A percentile compares a stretch with the other conserved stretches of the same genome.
Conservation (phyloP, 2,888 invertebrate species). For the Torymus texanus region DNA sequence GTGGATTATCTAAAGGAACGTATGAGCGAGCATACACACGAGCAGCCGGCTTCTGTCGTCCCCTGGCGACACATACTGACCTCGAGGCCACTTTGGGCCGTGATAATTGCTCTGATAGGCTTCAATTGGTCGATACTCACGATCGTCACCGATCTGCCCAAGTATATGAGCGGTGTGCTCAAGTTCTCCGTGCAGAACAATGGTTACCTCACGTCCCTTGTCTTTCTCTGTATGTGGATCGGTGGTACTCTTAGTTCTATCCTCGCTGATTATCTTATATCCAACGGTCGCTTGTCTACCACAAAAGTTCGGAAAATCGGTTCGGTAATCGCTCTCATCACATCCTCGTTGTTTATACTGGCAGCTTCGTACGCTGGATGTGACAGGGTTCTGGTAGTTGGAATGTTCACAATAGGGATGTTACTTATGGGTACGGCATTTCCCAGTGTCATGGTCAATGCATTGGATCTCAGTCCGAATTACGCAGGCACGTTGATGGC, state of each 20-base stretch:
- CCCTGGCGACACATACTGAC: slow-evolving; percentile 71
- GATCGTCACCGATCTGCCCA: slow-evolving; percentile 73
- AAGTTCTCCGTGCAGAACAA: slow-evolving; percentile 74
- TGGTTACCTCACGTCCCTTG: slow-evolving; percentile 74
- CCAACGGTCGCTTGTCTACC: slow-evolving; percentile 67
- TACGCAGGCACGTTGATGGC: slow-evolving; percentile 77
- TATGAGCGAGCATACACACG: slow-evolving; percentile 67
- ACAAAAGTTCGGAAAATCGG: slow-evolving; percentile 75
- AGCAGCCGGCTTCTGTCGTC: slow-evolving; percentile 63
- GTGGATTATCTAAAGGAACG: slow-evolving; percentile 68
- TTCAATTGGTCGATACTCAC: slow-evolving; percentile 74
- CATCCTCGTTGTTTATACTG: slow-evolving; percentile 75
- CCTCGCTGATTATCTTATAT: slow-evolving; percentile 74
- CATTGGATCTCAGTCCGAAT: slow-evolving; percentile 76
- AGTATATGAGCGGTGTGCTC: slow-evolving; percentile 74
- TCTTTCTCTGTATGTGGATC: slow-evolving; percentile 75
- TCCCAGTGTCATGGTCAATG: slow-evolving; percentile 76
- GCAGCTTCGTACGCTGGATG: slow-evolving; percentile 76
- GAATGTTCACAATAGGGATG: slow-evolving; percentile 69
- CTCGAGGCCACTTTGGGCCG: slow-evolving; percentile 84
- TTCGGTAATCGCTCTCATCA: slow-evolving; percentile 75
- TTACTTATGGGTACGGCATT: slow-evolving; percentile 76
- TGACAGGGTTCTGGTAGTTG: slow-evolving; percentile 70
- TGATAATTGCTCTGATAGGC: slow-evolving; percentile 79
- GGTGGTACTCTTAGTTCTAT: slow-evolving; percentile 72